Base-by-base conservation (phyloP, 2,113 vertebrate species). In the Henicopernis longicauda region DNA sequence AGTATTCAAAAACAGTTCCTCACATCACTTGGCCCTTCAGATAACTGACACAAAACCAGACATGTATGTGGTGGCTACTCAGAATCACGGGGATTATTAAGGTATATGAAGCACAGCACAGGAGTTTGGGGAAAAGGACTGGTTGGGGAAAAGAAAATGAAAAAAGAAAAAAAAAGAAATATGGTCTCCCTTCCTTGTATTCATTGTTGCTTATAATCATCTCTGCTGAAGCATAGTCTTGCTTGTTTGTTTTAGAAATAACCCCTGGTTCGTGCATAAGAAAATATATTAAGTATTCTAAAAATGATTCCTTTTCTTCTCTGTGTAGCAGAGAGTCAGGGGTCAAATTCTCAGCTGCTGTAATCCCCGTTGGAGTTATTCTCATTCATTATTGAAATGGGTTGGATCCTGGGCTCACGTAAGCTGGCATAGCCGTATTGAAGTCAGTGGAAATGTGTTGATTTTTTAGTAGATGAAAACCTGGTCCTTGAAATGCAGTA, bases 221-320 rank as follows among this genome's bases (percentile, higher is more conserved):
- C 32, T 74, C 50, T 52, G 50, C 50, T 26, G 50, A 52, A 52
- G 36, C 31, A 57, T 3, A 42, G 22, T 66, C 32, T 91, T 90
- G 16, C 42, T 94, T 95, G 65, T 97, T 97, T 97, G 77, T 91
- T 97, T 96, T 87, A 96, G 77, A 84, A 94, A 91, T 91, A 96
- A 71, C 55, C n/a, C 20, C 52, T 79, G 21, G 47, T 87, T 93
- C 10, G 2, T 76, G 52, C 38, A 76, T 96, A 93, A 71, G 91
- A 94, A 97, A 93, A 96, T 91, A 95, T 73, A 96, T 84, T 95
- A 96, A 95, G 69, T 82, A 96, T 95, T 95, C 89, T 91, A 82
- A 95, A 94, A 89, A 49, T 36, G 13, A 57, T 91, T 91, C 80
- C 27, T 90, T 93, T 93, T 87, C 78, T 93, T 93, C 73, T 94